A percentile compares a stretch with the other conserved stretches of the same genome.
phyloP scores from a whole-genome alignment of 2,888 invertebrate species.

The Notodonta dromedarius region DNA sequence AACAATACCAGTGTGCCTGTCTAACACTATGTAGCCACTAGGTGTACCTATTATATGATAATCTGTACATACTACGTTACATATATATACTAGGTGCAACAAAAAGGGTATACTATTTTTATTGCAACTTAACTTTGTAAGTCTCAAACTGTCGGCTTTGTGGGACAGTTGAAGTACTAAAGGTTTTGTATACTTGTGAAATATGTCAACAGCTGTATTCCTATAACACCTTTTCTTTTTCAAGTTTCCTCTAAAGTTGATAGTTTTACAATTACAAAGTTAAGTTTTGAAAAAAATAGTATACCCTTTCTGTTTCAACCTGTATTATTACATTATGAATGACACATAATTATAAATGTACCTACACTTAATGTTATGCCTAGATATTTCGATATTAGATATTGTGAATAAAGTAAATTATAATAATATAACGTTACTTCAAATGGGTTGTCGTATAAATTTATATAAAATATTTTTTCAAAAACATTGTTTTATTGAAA shows the following conservation, averaged over 20 bases:
- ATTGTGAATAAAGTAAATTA: slow-evolving; percentile 56
- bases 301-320: too few relatives aligned
- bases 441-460: slow-evolving; percentile 78
- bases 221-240: too few relatives aligned
- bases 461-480: slow-evolving; percentile 77
- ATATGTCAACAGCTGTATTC: too few relatives aligned
- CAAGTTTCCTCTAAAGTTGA: too few relatives aligned
- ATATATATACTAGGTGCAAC: too few relatives aligned
- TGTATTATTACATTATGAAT: background rate
- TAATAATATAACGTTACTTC: slow-evolving; percentile 48
- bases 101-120: too few relatives aligned
- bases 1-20: slow-evolving; percentile 66
- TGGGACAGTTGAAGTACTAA: too few relatives aligned
- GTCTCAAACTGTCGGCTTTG: too few relatives aligned
- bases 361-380: slow-evolving; percentile 38
- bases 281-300: too few relatives aligned
- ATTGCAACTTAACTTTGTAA: too few relatives aligned
- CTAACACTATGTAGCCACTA: slow-evolving; percentile 34
- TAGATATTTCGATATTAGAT: slow-evolving; percentile 50
- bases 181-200: too few relatives aligned
- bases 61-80: slow-evolving; percentile 4
- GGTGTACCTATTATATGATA: background rate
- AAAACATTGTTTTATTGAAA: slow-evolving; percentile 50
- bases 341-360: slow-evolving; percentile 36
- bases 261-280: too few relatives aligned